These are phyloP conservation scores for Epicampocera succincta DNA, from an alignment of 2,888 invertebrate species.

Conservation along the genomic window DNA sequence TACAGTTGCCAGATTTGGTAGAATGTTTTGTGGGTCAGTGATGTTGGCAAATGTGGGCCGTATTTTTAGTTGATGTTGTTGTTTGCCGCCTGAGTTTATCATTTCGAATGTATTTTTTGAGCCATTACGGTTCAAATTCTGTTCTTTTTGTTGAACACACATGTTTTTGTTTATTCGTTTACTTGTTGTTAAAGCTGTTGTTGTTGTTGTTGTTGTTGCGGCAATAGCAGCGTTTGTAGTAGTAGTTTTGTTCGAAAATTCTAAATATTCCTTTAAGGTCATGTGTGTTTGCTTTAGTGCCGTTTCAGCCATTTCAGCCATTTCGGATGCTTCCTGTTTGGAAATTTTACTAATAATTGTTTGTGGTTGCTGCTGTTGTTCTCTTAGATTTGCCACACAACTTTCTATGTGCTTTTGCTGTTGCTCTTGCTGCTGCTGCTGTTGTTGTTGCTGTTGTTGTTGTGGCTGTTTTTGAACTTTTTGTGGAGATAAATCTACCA, in stretches of 20 bases:
- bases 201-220: slow-evolving; percentile 18
- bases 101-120: slow-evolving; percentile 39
- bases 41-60: slow-evolving; percentile 45
- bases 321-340: slow-evolving; percentile 44
- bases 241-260: slow-evolving; percentile 23
- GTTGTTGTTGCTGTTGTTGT: slow-evolving; percentile 34
- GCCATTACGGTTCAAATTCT: slow-evolving; percentile 23
- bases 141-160: slow-evolving; percentile 39
- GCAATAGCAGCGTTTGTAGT: slow-evolving; percentile 8
- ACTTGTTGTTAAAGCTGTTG: slow-evolving; percentile 11
- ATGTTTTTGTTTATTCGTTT: slow-evolving; percentile 58
- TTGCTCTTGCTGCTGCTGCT: slow-evolving; percentile 20
- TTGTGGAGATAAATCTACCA: slow-evolving; percentile 2
- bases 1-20: slow-evolving; percentile 44
- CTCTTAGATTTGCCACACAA: slow-evolving; percentile 27
- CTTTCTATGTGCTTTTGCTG: not conserved
- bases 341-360: slow-evolving; percentile 55
- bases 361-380: slow-evolving; percentile 47
- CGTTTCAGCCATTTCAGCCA: slow-evolving; percentile 56
- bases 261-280: slow-evolving; percentile 54
- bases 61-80: slow-evolving; percentile 32
- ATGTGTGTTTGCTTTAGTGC: slow-evolving; percentile 48
- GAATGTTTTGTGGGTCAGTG: slow-evolving; percentile 51
- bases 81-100: slow-evolving; percentile 26
- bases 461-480: slow-evolving; percentile 52